A percentile compares a stretch with the other conserved stretches of the same genome.
These are phyloP conservation scores for Drosophila murphyi DNA, from an alignment of 1,140 invertebrate species.

Conservation along the genomic window DNA sequence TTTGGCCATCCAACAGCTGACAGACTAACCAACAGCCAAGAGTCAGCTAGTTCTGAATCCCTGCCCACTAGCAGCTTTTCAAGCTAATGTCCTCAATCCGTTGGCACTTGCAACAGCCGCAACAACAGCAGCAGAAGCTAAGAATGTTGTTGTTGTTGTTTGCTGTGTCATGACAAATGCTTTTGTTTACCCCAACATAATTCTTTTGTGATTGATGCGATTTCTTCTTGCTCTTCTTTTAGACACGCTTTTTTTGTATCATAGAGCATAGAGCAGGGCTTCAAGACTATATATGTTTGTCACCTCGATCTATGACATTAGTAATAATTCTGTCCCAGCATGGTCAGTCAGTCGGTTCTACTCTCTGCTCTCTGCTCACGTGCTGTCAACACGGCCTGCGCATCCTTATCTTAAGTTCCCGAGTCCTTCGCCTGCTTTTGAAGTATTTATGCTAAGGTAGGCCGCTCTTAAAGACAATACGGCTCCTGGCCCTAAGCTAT, in stretches of 20 bases:
- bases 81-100: conserved; percentile 79
- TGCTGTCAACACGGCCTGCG: conserved; percentile 51
- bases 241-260: conserved; percentile 38
- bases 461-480: conserved; percentile 22
- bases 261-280: conserved; percentile 18
- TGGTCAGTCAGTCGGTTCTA: conserved; percentile 40
- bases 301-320: conserved; percentile 63
- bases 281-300: conserved; percentile 61
- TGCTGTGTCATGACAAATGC: conserved; percentile 78
- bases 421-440: conserved; percentile 41
- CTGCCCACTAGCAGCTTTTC: conserved; percentile 53
- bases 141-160: conserved; percentile 27
- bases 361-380: conserved; percentile 9
- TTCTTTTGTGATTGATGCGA: conserved; percentile 82
- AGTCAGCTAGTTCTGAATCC: conserved; percentile 31
- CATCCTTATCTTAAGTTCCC: conserved; percentile 57
- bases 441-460: conserved; percentile 60
- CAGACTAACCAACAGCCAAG: conserved; percentile 20
- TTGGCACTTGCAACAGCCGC: conserved; percentile 58
- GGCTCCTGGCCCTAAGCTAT: background rate
- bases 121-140: conserved; percentile 15
- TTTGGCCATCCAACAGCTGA: conserved; percentile 48
- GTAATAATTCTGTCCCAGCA: conserved; percentile 68
- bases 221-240: conserved; percentile 31
- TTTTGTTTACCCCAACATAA: conserved; percentile 83